Conservation (phyloP, 2,797 vertebrate species). For the Pygocentrus nattereri region DNA sequence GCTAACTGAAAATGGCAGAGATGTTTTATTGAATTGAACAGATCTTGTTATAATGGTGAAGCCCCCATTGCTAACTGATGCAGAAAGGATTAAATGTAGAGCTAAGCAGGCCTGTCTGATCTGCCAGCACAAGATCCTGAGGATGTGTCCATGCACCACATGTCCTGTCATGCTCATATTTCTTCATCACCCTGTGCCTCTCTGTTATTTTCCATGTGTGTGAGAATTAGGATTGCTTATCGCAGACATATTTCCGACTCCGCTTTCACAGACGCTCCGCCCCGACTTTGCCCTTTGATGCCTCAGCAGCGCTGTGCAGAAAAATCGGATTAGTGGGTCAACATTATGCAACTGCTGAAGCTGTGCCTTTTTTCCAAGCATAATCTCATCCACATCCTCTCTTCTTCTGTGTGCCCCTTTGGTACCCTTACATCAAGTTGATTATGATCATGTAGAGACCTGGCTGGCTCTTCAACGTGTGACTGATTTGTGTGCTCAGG, state of each 20-base stretch:
- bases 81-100: conserved; percentile 4
- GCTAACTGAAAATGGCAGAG: not conserved
- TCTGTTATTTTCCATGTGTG: not conserved
- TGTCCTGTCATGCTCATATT: not conserved
- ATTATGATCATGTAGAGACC: conserved; percentile 20
- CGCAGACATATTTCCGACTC: conserved; percentile 18
- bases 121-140: not conserved
- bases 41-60: conserved; percentile 6
- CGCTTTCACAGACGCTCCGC: conserved; percentile 33
- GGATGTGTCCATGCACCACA: not conserved
- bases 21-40: not conserved
- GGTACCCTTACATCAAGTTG: not conserved
- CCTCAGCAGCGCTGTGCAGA: conserved; percentile 56
- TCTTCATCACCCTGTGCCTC: not conserved
- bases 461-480: not conserved
- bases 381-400: conserved; percentile 1
- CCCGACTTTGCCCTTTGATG: conserved; percentile 56
- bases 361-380: conserved; percentile 41
- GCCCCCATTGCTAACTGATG: not conserved
- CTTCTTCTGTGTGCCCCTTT: not conserved
- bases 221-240: not conserved
- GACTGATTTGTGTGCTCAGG: conserved; percentile 8
- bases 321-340: conserved; percentile 76
- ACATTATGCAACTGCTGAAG: conserved; percentile 67
- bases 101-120: conserved; percentile 16